Base-by-base conservation (phyloP, 2,113 vertebrate genomes). In the Eptesicus fuscus region DNA sequence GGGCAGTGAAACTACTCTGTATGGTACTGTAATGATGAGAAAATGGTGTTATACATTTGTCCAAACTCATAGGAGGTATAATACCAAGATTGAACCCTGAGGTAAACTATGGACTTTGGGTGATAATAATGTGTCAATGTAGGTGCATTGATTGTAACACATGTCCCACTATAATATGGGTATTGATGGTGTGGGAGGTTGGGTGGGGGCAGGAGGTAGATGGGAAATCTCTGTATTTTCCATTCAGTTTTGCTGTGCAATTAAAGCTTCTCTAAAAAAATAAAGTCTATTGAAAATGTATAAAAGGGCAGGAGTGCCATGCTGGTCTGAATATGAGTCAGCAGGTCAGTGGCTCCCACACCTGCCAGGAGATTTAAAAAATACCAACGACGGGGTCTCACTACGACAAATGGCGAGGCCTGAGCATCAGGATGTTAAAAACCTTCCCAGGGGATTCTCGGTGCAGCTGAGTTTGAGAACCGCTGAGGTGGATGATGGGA, bases 101-200 rank as follows among this genome's bases (percentile, higher is more conserved):
- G 4, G 71, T 25, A 40, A 80, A 10, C 61, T 9, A 1, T 1
- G 51, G 56, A 32, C 71, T 63, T 44, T 0, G 3, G 49, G 32
- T 67, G 49, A 61, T 12, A 0, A 5, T 3, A 28, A 4, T 40
- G 42, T 32, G 49, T 49, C 25, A 3, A 1, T 18, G 0, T 4
- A 12, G 59, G 13, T 44, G 51, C 13, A 5, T 76, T 14, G 6
- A 9, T 13, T 42, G 37, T 79, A 40, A 67, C 17, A 30, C n/a
- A 2, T 14, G 17, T 28, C 10, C 56, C 76, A 0, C 76, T 5
- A 1, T 8, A n/a, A 2, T 4, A 2, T 4, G 23, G 83, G 17
- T 0, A 6, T 22, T 22, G 40, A 8, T 0, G 5, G 25, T 3
- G 2, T 6, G 32, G 53, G 61, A 40, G 82, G 9, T 8, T 1